phyloP scores from a whole-genome alignment of 2,797 vertebrate genomes.

The Acrossocheilus wenchowensis region DNA sequence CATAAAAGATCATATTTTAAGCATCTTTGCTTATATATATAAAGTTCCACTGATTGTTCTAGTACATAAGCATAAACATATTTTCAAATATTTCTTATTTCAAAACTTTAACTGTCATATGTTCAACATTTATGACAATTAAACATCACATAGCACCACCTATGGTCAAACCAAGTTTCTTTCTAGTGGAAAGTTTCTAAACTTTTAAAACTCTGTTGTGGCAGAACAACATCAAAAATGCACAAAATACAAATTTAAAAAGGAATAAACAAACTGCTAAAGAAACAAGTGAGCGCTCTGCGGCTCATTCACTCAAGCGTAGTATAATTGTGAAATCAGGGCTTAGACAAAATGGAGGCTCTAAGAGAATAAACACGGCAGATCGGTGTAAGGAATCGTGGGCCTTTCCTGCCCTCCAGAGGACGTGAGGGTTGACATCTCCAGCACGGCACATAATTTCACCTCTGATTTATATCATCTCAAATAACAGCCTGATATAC shows the following conservation, averaged over 20 bases:
- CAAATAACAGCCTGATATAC: slow-evolving; percentile 51
- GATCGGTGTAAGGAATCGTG: slow-evolving; percentile 54
- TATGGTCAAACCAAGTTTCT: not conserved
- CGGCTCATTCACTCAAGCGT: slow-evolving; percentile 39
- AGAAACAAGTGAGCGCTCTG: slow-evolving; percentile 32
- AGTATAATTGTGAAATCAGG: slow-evolving; percentile 43
- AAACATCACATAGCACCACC: slow-evolving; percentile 26
- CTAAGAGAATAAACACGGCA: slow-evolving; percentile 39
- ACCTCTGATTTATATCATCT: not conserved
- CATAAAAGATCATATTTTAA: not conserved
- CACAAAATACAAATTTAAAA: slow-evolving; percentile 27
- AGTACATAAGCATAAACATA: not conserved
- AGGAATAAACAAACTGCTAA: slow-evolving; percentile 38
- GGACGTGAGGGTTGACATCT: slow-evolving; percentile 53
- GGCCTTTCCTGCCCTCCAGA: slow-evolving; percentile 65
- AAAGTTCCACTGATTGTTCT: not conserved
- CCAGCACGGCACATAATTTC: slow-evolving; percentile 22
- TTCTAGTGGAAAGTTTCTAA: slow-evolving; percentile 8
- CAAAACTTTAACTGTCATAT: not conserved
- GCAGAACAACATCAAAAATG: slow-evolving; percentile 21
- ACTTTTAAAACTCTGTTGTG: slow-evolving; percentile 22
- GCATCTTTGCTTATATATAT: not conserved
- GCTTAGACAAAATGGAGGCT: slow-evolving; percentile 58
- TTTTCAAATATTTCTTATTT: not conserved
- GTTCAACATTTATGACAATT: not conserved